A percentile compares a stretch with the other conserved stretches of the same genome.
Conservation (phyloP, 64 coral and sea anemone species). For the Platygyra sinensis region DNA sequence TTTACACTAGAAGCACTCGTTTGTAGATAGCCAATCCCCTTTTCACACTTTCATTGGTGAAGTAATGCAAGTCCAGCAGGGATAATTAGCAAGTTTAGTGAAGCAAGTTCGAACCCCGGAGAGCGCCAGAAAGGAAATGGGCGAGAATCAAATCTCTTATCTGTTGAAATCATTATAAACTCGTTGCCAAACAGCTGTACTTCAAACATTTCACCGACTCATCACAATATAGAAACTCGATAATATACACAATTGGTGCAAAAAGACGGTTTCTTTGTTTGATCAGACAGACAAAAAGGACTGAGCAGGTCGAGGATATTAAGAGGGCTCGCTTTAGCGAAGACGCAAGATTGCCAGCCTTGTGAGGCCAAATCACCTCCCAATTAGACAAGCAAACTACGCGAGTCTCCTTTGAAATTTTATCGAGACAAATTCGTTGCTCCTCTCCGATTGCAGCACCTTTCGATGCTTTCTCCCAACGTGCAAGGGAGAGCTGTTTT, state of each 20-base stretch:
- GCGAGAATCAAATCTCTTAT: constrained; percentile 1
- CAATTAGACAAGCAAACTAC: not conserved
- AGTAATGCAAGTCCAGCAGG: constrained; percentile 11
- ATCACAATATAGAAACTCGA: not conserved
- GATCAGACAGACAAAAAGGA: constrained; percentile 1
- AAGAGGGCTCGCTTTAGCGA: not conserved
- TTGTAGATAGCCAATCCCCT: not conserved
- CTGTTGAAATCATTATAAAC: constrained; percentile 48
- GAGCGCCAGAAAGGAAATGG: constrained; percentile 6
- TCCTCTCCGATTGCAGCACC: not conserved
- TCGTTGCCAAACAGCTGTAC: constrained; percentile 40
- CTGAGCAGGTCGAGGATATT: not conserved
- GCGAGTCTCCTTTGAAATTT: not conserved
- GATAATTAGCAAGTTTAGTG: not conserved
- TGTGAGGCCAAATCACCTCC: not conserved
- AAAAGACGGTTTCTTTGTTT: constrained; percentile 34
- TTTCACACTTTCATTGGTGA: constrained; percentile 4
- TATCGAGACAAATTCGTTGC: not conserved
- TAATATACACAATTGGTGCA: constrained; percentile 4
- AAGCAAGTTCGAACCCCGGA: not conserved
- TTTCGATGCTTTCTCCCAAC: not conserved
- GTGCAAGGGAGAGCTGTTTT: constrained; percentile 5
- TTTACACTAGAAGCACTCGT: not conserved
- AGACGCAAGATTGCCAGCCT: not conserved
- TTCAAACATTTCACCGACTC: not conserved